Conservation (phyloP, 92 coral and sea anemone species). For the Ricordea florida region DNA sequence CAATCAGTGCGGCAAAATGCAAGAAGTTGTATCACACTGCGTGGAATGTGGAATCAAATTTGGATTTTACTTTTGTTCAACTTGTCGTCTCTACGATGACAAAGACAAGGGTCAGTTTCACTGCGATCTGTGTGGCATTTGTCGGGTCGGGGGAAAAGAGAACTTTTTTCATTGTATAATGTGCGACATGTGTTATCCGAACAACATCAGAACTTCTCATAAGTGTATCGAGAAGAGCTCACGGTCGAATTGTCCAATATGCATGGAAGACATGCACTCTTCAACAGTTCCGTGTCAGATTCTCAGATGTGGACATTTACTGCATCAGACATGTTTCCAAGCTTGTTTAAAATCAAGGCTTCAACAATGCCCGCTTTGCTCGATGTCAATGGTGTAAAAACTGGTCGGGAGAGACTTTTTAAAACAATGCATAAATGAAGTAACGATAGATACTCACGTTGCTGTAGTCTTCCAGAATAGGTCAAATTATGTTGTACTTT, state of each 20-base stretch:
- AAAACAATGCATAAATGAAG: no score
- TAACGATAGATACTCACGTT: no score
- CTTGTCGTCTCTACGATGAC: conserved; percentile 92
- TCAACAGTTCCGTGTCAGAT: conserved; percentile 90
- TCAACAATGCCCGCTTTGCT: conserved; percentile 70
- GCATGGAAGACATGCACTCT: conserved; percentile 85
- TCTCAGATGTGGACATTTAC: conserved; percentile 86
- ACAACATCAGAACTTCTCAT: conserved; percentile 61
- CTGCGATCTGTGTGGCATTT: conserved; percentile 87
- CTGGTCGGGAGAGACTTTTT: no score
- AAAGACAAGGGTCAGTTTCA: conserved; percentile 93
- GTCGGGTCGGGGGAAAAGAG: conserved; percentile 91
- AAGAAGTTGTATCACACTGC: conserved; percentile 72
- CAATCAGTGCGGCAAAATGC: conserved; percentile 76
- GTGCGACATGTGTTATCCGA: conserved; percentile 87
- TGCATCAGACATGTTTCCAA: conserved; percentile 83
- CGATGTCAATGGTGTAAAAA: conserved; percentile 44
- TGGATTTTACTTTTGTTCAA: conserved; percentile 86
- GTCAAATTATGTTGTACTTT: no score
- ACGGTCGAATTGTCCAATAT: conserved; percentile 90
- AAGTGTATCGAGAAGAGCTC: conserved; percentile 87
- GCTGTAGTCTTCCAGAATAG: no score
- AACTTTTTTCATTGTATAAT: conserved; percentile 80
- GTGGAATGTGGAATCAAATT: conserved; percentile 71
- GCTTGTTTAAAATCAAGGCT: conserved; percentile 58